Conservation (phyloP, 1,140 invertebrate species). For the Aphelinus certus region DNA sequence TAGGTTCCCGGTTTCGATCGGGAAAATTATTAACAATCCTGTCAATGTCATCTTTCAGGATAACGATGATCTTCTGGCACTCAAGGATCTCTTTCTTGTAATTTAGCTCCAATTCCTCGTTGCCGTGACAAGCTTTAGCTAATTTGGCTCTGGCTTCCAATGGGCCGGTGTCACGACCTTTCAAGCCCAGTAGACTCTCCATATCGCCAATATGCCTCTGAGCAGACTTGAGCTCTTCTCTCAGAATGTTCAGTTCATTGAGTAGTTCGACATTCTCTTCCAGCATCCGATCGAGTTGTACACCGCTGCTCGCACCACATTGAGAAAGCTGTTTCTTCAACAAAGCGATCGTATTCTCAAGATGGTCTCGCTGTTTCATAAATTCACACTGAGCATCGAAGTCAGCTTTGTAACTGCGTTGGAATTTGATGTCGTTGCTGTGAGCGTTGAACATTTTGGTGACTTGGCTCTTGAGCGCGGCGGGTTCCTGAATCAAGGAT, state of each 20-base stretch:
- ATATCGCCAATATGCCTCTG: slow-evolving; percentile 73
- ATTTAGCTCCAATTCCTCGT: slow-evolving; percentile 70
- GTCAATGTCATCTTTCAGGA: slow-evolving; percentile 52
- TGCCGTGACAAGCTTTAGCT: slow-evolving; percentile 70
- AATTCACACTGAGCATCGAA: slow-evolving; percentile 82
- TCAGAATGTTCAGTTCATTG: slow-evolving; percentile 77
- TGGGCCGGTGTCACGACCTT: slow-evolving; percentile 66
- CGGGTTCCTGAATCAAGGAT: slow-evolving; percentile 78
- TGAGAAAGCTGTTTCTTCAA: slow-evolving; percentile 69
- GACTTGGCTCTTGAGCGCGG: slow-evolving; percentile 80
- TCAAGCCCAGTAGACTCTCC: slow-evolving; percentile 75
- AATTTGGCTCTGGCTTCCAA: slow-evolving; percentile 69
- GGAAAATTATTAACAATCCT: slow-evolving; percentile 42
- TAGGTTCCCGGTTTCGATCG: not conserved
- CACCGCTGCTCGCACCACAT: slow-evolving; percentile 58
- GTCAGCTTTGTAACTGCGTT: slow-evolving; percentile 71
- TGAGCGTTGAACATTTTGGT: slow-evolving; percentile 81
- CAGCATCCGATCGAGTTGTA: slow-evolving; percentile 64
- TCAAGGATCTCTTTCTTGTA: slow-evolving; percentile 53
- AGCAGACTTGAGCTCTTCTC: slow-evolving; percentile 74
- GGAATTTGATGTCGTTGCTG: slow-evolving; percentile 74
- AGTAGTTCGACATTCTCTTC: slow-evolving; percentile 82
- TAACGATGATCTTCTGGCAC: slow-evolving; percentile 47
- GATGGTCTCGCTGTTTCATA: slow-evolving; percentile 79
- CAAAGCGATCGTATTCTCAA: slow-evolving; percentile 77